Evolutionary conservation across 2,113 vertebrate species (phyloP).

Genomic region (Prietella phreatophila): DNA sequence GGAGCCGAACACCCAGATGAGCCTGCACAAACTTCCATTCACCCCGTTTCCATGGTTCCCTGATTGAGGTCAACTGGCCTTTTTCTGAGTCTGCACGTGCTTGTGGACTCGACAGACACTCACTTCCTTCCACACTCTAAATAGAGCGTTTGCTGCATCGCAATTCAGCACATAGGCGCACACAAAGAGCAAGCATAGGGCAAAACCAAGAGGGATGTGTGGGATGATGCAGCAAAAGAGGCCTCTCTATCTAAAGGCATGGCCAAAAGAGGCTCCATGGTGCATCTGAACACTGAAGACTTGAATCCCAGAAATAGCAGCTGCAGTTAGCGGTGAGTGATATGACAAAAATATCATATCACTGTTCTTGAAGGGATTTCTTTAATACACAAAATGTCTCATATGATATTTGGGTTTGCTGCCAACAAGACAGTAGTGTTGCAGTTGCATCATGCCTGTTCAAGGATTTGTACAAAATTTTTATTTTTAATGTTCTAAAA

Average conservation of each 20-base stretch:
- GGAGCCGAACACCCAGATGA: constrained; percentile 31
- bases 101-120: constrained; percentile 64
- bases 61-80: constrained; percentile 63
- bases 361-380: neutral
- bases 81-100: constrained; percentile 59
- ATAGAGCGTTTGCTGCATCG: constrained; percentile 52
- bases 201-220: constrained; percentile 33
- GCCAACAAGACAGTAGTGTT: neutral
- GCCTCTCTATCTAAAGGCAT: neutral
- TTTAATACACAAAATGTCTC: neutral
- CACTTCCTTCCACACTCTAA: constrained; percentile 54
- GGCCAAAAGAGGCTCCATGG: neutral
- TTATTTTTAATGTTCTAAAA: neutral
- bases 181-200: constrained; percentile 25
- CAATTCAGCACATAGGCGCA: constrained; percentile 25
- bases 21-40: constrained; percentile 18
- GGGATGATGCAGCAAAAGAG: constrained; percentile 32
- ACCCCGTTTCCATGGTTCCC: constrained; percentile 65
- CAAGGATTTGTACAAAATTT: neutral
- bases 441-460: neutral
- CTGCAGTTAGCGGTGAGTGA: neutral
- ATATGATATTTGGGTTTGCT: neutral
- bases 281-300: neutral
- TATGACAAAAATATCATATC: neutral
- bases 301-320: neutral